phyloP scores from a whole-genome alignment of 2,797 vertebrate species.

The Gymnopithys bicolor region DNA sequence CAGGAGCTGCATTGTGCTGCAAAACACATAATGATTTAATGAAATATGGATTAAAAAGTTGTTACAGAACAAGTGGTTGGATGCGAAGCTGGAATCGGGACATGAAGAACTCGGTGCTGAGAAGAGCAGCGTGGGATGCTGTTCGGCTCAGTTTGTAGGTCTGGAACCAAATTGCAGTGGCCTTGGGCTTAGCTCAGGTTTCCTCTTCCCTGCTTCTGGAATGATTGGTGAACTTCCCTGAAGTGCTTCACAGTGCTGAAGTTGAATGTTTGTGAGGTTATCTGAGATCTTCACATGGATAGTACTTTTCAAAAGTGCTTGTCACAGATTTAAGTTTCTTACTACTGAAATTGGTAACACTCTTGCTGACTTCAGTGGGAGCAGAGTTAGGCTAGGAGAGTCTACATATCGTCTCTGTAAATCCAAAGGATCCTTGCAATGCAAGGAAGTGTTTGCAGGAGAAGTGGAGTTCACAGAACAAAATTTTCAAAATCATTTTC shows the following conservation, averaged over 20 bases:
- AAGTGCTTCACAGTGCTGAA: background rate
- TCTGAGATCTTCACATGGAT: background rate
- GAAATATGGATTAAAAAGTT: background rate
- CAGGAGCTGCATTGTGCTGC: background rate
- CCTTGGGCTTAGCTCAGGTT: background rate
- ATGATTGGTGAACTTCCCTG: background rate
- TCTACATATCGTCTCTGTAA: background rate
- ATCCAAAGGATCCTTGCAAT: background rate
- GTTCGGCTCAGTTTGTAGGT: background rate
- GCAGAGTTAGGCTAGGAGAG: background rate
- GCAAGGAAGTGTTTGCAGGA: background rate
- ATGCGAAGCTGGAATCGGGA: background rate
- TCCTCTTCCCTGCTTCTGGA: background rate
- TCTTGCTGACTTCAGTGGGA: slow-evolving; percentile 1
- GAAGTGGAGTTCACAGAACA: background rate
- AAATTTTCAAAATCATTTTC: background rate
- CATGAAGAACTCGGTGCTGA: background rate
- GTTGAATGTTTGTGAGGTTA: background rate
- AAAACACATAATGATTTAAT: background rate
- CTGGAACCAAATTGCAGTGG: background rate
- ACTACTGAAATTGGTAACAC: background rate
- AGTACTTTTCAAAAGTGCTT: background rate
- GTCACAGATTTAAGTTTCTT: background rate
- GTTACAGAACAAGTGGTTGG: background rate
- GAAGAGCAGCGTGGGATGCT: background rate